Evolutionary conservation across 1,140 invertebrate genomes (phyloP).

Genomic region (Polypedilum pembai): DNA sequence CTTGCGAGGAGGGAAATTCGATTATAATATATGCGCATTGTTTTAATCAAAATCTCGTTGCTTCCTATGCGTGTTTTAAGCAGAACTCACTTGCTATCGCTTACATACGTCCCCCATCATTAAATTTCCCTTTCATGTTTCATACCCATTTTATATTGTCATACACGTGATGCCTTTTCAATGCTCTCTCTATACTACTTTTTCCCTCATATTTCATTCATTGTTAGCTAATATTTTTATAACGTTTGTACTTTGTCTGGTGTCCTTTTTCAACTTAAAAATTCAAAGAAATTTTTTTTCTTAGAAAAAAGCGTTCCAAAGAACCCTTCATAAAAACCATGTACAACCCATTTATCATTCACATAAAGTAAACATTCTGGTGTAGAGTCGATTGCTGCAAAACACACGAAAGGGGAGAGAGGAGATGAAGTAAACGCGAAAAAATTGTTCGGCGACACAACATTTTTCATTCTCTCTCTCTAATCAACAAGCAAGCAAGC

Average conservation of each 20-base stretch:
- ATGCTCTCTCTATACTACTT: not conserved
- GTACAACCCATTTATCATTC: not conserved
- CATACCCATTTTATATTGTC: conserved; percentile 9
- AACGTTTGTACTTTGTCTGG: too few species aligned
- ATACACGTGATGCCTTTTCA: not conserved
- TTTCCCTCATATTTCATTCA: conserved; percentile 5
- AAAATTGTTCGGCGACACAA: not conserved
- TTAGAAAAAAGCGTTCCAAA: too few species aligned
- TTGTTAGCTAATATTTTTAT: not conserved
- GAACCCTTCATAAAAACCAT: too few species aligned
- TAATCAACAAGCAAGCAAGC: not conserved
- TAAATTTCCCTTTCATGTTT: not conserved
- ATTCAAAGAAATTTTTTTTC: too few species aligned
- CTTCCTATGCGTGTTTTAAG: not conserved
- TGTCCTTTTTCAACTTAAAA: too few species aligned
- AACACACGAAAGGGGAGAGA: not conserved
- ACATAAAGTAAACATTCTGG: not conserved
- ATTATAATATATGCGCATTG: not conserved
- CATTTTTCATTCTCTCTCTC: conserved; percentile 17
- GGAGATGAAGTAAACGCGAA: not conserved
- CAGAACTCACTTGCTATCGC: too few species aligned
- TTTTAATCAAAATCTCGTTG: not conserved
- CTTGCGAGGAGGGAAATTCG: not conserved
- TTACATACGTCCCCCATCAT: not conserved
- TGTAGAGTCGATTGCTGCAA: too few species aligned